A percentile compares a stretch with the other conserved stretches of the same genome.
Conservation (phyloP, 2,888 invertebrate genomes). For the Apomyelois bistriatella region DNA sequence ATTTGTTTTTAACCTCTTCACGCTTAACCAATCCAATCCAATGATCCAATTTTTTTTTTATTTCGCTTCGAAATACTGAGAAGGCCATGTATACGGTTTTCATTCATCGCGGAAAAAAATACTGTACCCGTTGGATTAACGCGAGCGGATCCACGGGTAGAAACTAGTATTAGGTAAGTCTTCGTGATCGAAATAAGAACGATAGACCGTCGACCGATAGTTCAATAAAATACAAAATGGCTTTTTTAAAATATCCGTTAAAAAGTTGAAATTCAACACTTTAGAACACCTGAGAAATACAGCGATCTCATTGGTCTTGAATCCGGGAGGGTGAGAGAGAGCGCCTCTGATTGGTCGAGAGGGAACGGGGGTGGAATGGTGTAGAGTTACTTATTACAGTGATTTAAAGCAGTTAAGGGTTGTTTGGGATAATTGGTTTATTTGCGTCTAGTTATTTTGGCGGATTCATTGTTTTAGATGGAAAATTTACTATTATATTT, state of each 20-base stretch:
- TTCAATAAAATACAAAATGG: slow-evolving; percentile 16
- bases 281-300: slow-evolving; percentile 51
- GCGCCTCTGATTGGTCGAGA: slow-evolving; percentile 41
- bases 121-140: too few relatives aligned
- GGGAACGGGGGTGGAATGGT: slow-evolving; percentile 50
- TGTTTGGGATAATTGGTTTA: slow-evolving; percentile 11
- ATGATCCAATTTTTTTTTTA: too few relatives aligned
- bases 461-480: not conserved
- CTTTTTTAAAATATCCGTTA: slow-evolving; percentile 27
- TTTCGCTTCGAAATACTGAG: too few relatives aligned
- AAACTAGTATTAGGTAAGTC: too few relatives aligned
- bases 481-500: not conserved
- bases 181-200: too few relatives aligned
- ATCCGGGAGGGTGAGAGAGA: slow-evolving; percentile 47
- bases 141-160: too few relatives aligned
- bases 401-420: slow-evolving; percentile 48
- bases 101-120: too few relatives aligned
- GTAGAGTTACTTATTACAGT: slow-evolving; percentile 59
- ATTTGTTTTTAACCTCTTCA: too few relatives aligned
- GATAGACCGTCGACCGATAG: too few relatives aligned
- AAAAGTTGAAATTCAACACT: slow-evolving; percentile 54
- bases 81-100: too few relatives aligned
- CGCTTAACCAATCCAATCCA: too few relatives aligned
- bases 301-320: slow-evolving; percentile 42
- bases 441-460: slow-evolving; percentile 1